Conservation (phyloP, 2,113 vertebrate genomes). For the Coturnix japonica region DNA sequence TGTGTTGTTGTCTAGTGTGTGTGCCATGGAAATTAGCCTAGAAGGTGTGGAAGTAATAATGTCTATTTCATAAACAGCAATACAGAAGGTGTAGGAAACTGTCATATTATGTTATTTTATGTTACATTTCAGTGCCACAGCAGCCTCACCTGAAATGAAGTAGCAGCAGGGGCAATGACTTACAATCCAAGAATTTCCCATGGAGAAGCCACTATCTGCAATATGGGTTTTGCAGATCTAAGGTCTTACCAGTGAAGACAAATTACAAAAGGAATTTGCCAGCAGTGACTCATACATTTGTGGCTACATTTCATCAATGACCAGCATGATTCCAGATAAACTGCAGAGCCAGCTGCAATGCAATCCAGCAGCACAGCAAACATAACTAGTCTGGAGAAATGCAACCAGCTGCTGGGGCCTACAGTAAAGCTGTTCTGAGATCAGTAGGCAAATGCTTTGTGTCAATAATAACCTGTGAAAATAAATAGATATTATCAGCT, state of each 20-base stretch:
- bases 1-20: rapidly evolving
- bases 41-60: background rate
- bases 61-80: background rate
- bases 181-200: background rate
- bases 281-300: rapidly evolving
- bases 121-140: background rate
- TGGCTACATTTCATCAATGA: background rate
- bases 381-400: background rate
- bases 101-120: background rate
- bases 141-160: background rate
- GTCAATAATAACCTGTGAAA: background rate
- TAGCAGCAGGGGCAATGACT: background rate
- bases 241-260: background rate
- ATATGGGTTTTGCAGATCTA: background rate
- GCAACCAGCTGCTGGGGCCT: background rate
- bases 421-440: background rate
- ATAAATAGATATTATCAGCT: background rate
- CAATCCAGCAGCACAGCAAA: background rate
- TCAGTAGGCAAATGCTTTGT: background rate
- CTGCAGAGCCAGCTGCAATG: background rate
- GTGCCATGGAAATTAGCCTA: background rate
- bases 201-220: background rate
- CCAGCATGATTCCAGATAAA: background rate
- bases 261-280: background rate
- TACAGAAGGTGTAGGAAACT: background rate